Base-by-base conservation (phyloP, 2,888 invertebrate genomes). In the Ernsta delagoae region DNA sequence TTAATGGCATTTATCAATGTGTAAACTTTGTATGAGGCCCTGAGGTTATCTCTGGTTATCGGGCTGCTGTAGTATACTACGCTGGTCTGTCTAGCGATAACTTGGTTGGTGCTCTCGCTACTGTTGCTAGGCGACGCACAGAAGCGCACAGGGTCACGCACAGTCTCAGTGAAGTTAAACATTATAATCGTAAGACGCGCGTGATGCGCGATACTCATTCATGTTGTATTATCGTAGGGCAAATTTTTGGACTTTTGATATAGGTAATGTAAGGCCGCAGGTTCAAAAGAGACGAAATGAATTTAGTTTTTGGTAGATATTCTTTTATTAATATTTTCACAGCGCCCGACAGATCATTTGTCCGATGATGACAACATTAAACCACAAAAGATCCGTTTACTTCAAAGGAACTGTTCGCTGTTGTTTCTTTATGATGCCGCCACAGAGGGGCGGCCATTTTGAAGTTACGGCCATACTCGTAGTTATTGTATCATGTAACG, bases 301-400 rank as follows among this genome's bases (percentile, higher is more conserved):
- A 16, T 16, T 16, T 16, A 16, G 16, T 16, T 16, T 16, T 16
- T 16, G 16, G 16, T 8, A 50, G 16, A 50, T 7, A 50, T 7
- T 50, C 50, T 50, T 50, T 7, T 50, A 7, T 16, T 12, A 53
- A 53, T 53, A 53, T 53, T 53, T 53, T 53, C 53, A 53, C 24
- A 53, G 24, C 8, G 0, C 50, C 50, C 50, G 50, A 53, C 50
- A 53, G 50, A 53, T 24, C 50, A 24, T 24, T 53, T 53, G 24
- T 53, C 56, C 56, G 5, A 56, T n/a, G 56, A 34, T 34, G 31
- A 56, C 34, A 56, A 56, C 16, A 56, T 56, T 56, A 11, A 31
- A 45, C 16, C 41, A 60, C 60, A 60, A 53, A 53, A 53, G 53
- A 53, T 24, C 53, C 53, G 53, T 53, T 53, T 53, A 53, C 24